Base-by-base conservation (phyloP, 2,888 invertebrate genomes). In the Bembecia ichneumoniformis region DNA sequence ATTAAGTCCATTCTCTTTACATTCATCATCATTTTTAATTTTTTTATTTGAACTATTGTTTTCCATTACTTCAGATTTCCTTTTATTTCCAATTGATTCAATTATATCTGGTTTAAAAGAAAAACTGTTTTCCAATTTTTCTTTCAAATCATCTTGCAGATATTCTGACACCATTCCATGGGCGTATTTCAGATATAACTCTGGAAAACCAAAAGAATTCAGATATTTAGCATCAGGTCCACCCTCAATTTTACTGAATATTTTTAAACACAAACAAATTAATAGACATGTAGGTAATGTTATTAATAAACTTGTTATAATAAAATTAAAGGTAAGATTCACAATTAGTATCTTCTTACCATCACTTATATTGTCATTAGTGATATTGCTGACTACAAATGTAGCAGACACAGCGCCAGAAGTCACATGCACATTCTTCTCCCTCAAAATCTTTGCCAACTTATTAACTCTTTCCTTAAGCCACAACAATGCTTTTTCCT, bases 121-220 rank as follows among this genome's bases (percentile, higher is more conserved):
- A 56, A 95, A 88, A 68, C 89, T 88, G 50, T 89, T 88, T 48
- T 89, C 88, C 49, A 96, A 80, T 63, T 90, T 89, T 50, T 89
- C 88, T 49, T 90, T 88, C 49, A 95, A 72, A 56, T 92, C 91
- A 45, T 91, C 90, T 63, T 91, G 88, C 34, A 96, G 81, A 72
- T 96, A 96, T 63, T 94, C 93, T 0, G 93, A 93, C 46, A 96
- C 87, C 54, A 95, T 91, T 10, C 94, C 95, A 71, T 91, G 91
- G 0, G 95, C 94, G 84, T 93, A 94, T 65, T 90, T 90, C 44
- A 92, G 66, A 67, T 91, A 93, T 47, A 88, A 83, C 60, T 91
- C 91, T 91, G 74, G 28, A 81, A 83, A 49, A 62, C 5, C 11
- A 40, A 40, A 40, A 13, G 1, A n/a, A 40, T n/a, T 40, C 3